Evolutionary conservation across 2,888 invertebrate genomes (phyloP).

Genomic region (Abscondita cerata): DNA sequence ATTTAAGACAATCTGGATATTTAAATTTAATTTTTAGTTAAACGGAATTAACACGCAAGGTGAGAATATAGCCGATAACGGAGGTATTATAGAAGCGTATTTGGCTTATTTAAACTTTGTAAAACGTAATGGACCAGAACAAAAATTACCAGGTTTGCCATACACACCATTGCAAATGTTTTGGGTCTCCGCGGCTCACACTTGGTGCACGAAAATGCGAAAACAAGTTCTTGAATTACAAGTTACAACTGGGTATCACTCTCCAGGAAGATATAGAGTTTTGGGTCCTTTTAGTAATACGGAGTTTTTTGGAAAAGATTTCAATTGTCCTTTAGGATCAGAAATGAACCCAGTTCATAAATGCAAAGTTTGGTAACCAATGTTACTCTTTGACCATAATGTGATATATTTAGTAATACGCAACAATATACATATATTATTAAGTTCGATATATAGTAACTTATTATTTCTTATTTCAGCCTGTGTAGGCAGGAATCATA

Average conservation of each 20-base stretch:
- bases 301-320: slow-evolving; percentile 67
- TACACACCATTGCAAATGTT: slow-evolving; percentile 74
- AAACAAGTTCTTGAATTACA: slow-evolving; percentile 71
- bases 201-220: slow-evolving; percentile 86
- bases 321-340: slow-evolving; percentile 65
- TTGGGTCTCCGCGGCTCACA: slow-evolving; percentile 85
- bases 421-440: no score
- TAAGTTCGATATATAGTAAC: no score
- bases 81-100: slow-evolving; percentile 91
- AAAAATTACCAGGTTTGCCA: slow-evolving; percentile 71
- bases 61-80: slow-evolving; percentile 95
- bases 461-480: no score
- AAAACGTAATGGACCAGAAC: slow-evolving; percentile 67
- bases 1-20: no score
- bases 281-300: slow-evolving; percentile 69
- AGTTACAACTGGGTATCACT: slow-evolving; percentile 81
- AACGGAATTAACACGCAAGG: slow-evolving; percentile 93
- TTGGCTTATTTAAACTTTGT: slow-evolving; percentile 81
- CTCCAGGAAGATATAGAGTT: slow-evolving; percentile 71
- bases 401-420: no score
- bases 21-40: no score
- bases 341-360: slow-evolving; percentile 69
- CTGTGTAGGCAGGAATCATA: no score
- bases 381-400: no score
- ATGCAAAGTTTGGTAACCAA: slow-evolving; percentile 69